Evolutionary conservation across 2,888 invertebrate species (phyloP).

Genomic region (Drosophila quinaria): DNA sequence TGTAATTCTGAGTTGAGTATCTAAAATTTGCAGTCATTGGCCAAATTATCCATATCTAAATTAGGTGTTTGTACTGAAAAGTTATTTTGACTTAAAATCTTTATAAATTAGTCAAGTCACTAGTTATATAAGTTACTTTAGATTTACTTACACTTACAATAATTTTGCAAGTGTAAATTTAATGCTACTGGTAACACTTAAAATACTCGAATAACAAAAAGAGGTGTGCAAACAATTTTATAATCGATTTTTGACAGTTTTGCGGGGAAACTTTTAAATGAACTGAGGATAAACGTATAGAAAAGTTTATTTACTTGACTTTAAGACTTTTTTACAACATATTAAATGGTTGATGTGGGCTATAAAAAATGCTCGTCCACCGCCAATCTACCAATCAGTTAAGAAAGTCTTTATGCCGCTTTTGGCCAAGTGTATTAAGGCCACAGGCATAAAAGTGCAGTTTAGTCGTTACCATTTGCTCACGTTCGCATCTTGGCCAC

Average conservation of each 20-base stretch:
- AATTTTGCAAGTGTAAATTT: background rate
- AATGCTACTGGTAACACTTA: background rate
- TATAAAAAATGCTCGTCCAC: slow-evolving; percentile 10
- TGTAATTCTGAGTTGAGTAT: background rate
- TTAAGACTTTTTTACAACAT: slow-evolving; percentile 4
- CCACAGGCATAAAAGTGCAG: slow-evolving; percentile 58
- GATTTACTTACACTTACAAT: too few relatives aligned
- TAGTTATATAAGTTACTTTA: too few relatives aligned
- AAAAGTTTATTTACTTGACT: background rate
- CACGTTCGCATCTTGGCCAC: slow-evolving; percentile 76
- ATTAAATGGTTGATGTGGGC: slow-evolving; percentile 8
- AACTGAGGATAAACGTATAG: background rate
- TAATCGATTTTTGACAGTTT: background rate
- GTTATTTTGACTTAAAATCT: too few relatives aligned
- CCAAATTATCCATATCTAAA: too few relatives aligned
- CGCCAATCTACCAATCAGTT: slow-evolving; percentile 22
- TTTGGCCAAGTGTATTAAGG: slow-evolving; percentile 37
- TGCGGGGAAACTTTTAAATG: background rate
- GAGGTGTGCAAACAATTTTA: background rate
- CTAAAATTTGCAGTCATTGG: too few relatives aligned
- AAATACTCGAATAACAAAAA: background rate
- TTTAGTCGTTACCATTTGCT: slow-evolving; percentile 55
- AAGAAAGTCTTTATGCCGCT: slow-evolving; percentile 4
- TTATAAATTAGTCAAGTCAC: too few relatives aligned
- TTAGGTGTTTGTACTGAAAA: too few relatives aligned